Evolutionary conservation across 2,888 invertebrate species (phyloP).

Genomic region (Lasius platythorax): DNA sequence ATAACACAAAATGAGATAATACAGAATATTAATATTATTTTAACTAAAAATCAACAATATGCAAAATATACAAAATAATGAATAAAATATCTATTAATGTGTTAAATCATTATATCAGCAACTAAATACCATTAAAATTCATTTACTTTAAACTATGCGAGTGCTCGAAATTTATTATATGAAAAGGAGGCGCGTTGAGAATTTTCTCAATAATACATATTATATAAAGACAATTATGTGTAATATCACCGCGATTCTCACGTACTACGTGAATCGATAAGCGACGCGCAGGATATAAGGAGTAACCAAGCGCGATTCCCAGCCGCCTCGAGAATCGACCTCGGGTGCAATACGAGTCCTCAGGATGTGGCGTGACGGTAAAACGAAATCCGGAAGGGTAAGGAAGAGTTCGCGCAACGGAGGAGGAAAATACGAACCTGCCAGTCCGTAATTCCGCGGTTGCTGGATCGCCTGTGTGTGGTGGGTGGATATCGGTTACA

Average conservation of each 20-base stretch:
- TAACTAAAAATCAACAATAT: neutral
- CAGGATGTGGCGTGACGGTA: slow-evolving; percentile 80
- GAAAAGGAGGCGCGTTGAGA: neutral
- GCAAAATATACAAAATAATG: neutral
- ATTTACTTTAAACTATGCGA: neutral
- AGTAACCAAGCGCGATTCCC: slow-evolving; percentile 64
- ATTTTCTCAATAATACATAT: neutral
- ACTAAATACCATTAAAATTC: neutral
- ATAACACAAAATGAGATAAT: too few species aligned
- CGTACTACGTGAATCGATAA: slow-evolving; percentile 28
- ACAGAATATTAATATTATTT: neutral
- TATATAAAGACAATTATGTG: neutral
- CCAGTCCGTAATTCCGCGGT: slow-evolving; percentile 76
- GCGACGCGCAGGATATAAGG: neutral
- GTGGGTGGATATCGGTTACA: slow-evolving; percentile 81
- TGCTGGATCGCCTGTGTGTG: slow-evolving; percentile 67
- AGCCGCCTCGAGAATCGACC: slow-evolving; percentile 40
- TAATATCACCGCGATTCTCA: slow-evolving; percentile 10
- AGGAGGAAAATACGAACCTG: slow-evolving; percentile 62
- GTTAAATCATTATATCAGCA: neutral
- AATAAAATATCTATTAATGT: neutral
- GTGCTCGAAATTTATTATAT: neutral
- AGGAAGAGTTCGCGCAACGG: slow-evolving; percentile 72
- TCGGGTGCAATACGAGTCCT: slow-evolving; percentile 75
- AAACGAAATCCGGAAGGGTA: slow-evolving; percentile 78